Base-by-base conservation (phyloP, 1,140 invertebrate species). In the Steinernema khuongi region DNA sequence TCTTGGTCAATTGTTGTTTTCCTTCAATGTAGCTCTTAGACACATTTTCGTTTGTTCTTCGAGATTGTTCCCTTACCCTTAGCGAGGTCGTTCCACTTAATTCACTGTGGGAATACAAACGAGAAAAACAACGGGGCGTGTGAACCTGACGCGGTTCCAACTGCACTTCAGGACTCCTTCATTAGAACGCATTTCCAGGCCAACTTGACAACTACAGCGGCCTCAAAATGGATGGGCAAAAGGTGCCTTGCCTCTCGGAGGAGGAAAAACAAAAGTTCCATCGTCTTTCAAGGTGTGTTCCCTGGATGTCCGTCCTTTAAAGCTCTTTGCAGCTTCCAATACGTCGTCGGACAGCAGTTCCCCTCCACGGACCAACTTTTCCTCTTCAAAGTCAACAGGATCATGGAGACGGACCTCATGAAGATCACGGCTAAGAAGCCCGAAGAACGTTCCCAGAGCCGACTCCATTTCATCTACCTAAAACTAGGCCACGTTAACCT, bases 401-500 rank as follows among this genome's bases (percentile, higher is more conserved):
- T 41, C 36, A 41, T 41, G 36, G 36, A 41, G n/a, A n/a, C 36
- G 7, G 36, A 41, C 7, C 36, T 41, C 36, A 11, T 11, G 7
- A 41, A 41, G 36, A 41, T 41, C 36, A 41, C 36, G 7, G 7
- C 36, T 11, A 41, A n/a, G 36, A 41, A 41, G 36, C 7, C 36
- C 36, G 36, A 41, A 41, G 36, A 41, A n/a, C 36, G 36, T n/a
- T 41, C 36, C 7, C 7, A 41, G n/a, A 41, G 36, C n/a, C 7
- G 36, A 31, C 19, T 74, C 1, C 71, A 69, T 41, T 18, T 31
- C 17, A 75, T 78, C 7, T 78, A 78, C 31, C 43, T 73, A 14
- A 80, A 74, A 77, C 31, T 74, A 2, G 81, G 80, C 19, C 80
- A 81, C 31, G 68, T 83, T 29, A 71, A 78, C 43, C 31, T 81